phyloP scores from a whole-genome alignment of 2,888 invertebrate genomes.

The Diarsia mendica region DNA sequence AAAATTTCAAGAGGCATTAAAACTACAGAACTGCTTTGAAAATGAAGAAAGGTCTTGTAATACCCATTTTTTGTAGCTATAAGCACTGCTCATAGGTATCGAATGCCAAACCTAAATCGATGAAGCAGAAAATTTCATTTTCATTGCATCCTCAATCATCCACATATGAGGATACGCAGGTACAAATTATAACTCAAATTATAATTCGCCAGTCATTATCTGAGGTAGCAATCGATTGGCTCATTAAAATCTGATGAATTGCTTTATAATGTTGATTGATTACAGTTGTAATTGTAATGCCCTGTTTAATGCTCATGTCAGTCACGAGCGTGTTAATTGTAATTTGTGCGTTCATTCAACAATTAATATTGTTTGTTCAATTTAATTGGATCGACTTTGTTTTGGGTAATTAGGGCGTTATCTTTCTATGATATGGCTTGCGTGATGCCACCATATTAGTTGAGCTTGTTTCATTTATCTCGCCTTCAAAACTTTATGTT shows the following conservation, averaged over 20 bases:
- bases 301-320: conserved; percentile 56
- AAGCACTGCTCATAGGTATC: background rate
- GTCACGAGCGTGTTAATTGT: conserved; percentile 58
- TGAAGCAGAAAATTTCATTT: conserved; percentile 11
- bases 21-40: background rate
- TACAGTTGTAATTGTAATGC: conserved; percentile 58
- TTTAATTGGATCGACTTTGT: conserved; percentile 44
- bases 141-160: conserved; percentile 20
- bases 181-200: conserved; percentile 39
- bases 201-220: conserved; percentile 43
- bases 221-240: conserved; percentile 50
- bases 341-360: conserved; percentile 51
- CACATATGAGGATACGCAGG: conserved; percentile 17
- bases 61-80: background rate
- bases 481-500: background rate
- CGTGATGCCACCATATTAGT: background rate
- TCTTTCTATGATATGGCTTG: background rate
- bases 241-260: conserved; percentile 59
- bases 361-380: conserved; percentile 54
- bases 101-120: conserved; percentile 7
- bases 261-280: conserved; percentile 67
- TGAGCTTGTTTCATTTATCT: background rate
- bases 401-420: conserved; percentile 16
- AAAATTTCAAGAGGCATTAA: background rate
- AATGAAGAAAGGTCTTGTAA: background rate